Evolutionary conservation across 2,888 invertebrate species (phyloP), one percentile per base, ranked within the genome.

Genomic region (Thereva unica): DNA sequence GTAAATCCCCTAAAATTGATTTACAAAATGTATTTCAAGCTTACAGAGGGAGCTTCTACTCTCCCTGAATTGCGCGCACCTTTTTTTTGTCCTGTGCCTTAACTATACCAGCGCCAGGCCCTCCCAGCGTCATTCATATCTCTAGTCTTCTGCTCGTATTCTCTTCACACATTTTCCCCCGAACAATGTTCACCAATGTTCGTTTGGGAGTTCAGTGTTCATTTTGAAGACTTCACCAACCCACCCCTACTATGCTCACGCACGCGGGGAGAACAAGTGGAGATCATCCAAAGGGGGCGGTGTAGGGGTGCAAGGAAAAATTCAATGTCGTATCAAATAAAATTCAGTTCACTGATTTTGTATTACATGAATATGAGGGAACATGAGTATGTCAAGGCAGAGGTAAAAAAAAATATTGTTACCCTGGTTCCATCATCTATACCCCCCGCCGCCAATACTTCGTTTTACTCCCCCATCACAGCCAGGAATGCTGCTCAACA

Each of bases 311-410:
- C 37, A 6, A 54, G 54, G 49, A 38, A 50, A 38, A 64, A 47
- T 42, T 55, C 65, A 47, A 66, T 57, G 66, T 57, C 66, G 59
- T 52, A 66, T 57, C 50, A 49, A 66, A 66, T 66, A 57, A 66
- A 57, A 57, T 66, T 66, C 66, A 52, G 57, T 66, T 66, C 66
- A 66, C 50, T 57, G 66, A 66, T 57, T 66, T 66, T 44, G 57
- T 57, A 57, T 66, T 50, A 59, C 52, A 50, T 34, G 52, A 57
- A 66, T 66, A 57, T 66, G 57, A 49, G 38, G 59, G 40, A 59
- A 44, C 42, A 44, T 44, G 57, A 57, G 44, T 35, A 57, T 57
- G 44, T 57, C 42, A 57, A 57, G 45, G 57, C 44, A 57, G 44
- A 57, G 35, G 9, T 44, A 44, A 55, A 41, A 55, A 23, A 52